Evolutionary conservation across 1,140 invertebrate species (phyloP).

Genomic region (Trissolcus basalis): DNA sequence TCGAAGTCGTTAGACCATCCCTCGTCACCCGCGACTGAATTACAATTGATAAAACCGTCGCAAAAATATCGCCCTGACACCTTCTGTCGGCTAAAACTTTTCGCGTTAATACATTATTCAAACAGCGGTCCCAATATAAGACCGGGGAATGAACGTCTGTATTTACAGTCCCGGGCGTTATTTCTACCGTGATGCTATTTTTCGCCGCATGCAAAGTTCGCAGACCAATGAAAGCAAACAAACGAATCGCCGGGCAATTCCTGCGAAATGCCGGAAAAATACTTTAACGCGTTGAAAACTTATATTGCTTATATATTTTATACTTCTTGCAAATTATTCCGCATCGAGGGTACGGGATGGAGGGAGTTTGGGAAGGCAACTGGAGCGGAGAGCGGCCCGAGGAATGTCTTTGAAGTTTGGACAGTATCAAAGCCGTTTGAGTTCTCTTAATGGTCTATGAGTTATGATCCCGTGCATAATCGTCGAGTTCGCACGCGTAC

Average conservation of each 20-base stretch:
- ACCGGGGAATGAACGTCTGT: not conserved
- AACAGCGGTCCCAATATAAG: not conserved
- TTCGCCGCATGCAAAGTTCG: no score
- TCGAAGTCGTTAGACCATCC: slow-evolving; percentile 27
- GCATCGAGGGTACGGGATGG: not conserved
- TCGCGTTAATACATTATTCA: slow-evolving; percentile 32
- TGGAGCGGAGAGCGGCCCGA: slow-evolving; percentile 47
- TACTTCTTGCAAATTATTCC: no score
- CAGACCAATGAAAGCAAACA: not conserved
- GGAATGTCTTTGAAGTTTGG: slow-evolving; percentile 73
- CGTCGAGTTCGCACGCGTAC: slow-evolving; percentile 29
- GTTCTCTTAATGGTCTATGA: slow-evolving; percentile 73
- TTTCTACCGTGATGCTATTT: no score
- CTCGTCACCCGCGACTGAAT: slow-evolving; percentile 4
- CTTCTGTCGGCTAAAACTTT: slow-evolving; percentile 13
- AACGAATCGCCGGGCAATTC: slow-evolving; percentile 26
- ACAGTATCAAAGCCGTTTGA: slow-evolving; percentile 72
- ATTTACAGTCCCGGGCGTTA: no score
- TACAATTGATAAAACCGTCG: slow-evolving; percentile 24
- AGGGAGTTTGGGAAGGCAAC: slow-evolving; percentile 16
- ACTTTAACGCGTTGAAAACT: not conserved
- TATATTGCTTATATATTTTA: no score
- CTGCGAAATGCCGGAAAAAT: slow-evolving; percentile 10
- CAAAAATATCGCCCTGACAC: slow-evolving; percentile 5
- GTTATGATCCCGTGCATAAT: slow-evolving; percentile 64